Conservation (phyloP, 2,113 vertebrate species). For the Nettapus auritus region DNA sequence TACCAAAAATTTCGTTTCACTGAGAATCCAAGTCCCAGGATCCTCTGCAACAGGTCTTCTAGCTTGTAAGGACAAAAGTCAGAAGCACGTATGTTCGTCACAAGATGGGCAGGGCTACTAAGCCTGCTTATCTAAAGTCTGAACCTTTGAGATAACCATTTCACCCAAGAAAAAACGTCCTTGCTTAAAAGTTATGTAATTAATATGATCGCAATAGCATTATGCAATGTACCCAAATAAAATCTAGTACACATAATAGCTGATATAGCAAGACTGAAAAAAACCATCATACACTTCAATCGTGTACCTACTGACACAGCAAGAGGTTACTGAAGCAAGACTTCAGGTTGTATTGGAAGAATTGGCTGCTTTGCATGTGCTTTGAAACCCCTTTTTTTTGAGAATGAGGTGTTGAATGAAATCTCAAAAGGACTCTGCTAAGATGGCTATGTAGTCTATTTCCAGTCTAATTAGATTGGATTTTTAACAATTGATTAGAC, state of each 20-base stretch:
- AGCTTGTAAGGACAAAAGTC: neutral
- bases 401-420: neutral
- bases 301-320: neutral
- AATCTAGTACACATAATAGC: neutral
- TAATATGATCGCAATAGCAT: neutral
- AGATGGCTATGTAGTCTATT: neutral
- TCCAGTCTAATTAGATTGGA: neutral
- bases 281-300: neutral
- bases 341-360: neutral
- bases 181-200: neutral
- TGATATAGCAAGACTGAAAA: neutral
- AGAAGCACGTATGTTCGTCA: neutral
- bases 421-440: neutral
- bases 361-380: neutral
- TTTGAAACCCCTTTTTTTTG: neutral
- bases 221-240: neutral
- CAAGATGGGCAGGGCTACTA: conserved; percentile 57
- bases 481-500: neutral
- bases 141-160: conserved; percentile 30
- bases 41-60: neutral
- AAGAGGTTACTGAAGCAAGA: neutral
- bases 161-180: neutral
- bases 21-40: conserved; percentile 2
- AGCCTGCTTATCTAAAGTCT: conserved; percentile 54
- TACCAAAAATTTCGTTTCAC: conserved; percentile 7